Conservation (phyloP, 2,888 invertebrate species). For the Shargacucullia verbasci region DNA sequence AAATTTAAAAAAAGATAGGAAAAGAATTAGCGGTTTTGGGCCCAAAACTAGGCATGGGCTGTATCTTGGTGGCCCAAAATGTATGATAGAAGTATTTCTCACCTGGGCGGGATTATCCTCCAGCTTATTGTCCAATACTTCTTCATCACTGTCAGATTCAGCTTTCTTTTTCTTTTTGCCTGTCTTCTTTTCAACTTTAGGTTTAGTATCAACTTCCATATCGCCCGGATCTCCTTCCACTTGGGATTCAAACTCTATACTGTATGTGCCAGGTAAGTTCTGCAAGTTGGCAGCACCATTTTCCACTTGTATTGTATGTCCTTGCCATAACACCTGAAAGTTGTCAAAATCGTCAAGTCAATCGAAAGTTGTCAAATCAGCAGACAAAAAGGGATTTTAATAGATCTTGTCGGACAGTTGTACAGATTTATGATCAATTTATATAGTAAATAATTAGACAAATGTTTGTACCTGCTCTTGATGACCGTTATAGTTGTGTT, state of each 20-base stretch:
- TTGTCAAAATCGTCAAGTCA: background rate
- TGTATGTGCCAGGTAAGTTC: constrained; percentile 75
- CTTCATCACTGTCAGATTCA: constrained; percentile 83
- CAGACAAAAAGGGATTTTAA: background rate
- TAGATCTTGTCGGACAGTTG: background rate
- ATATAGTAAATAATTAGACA: constrained; percentile 1
- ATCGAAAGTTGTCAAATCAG: constrained; percentile 57
- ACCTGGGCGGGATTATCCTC: constrained; percentile 91
- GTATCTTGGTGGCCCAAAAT: too few relatives aligned
- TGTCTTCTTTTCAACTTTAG: constrained; percentile 83
- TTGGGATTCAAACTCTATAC: constrained; percentile 78
- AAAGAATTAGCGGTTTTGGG: too few relatives aligned
- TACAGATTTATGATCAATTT: background rate
- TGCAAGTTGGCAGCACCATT: constrained; percentile 83
- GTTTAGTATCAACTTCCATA: constrained; percentile 83
- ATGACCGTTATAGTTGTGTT: constrained; percentile 85
- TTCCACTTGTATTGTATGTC: constrained; percentile 90
- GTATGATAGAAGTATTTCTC: constrained; percentile 22
- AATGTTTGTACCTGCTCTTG: constrained; percentile 79
- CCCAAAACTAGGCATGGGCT: too few relatives aligned
- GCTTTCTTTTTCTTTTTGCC: constrained; percentile 86
- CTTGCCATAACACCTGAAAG: constrained; percentile 91
- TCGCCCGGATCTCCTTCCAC: constrained; percentile 75
- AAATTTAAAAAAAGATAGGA: too few relatives aligned
- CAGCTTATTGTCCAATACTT: constrained; percentile 90